Evolutionary conservation across 2,888 invertebrate species (phyloP).

Genomic region (Lepidocyrtoides sp.): DNA sequence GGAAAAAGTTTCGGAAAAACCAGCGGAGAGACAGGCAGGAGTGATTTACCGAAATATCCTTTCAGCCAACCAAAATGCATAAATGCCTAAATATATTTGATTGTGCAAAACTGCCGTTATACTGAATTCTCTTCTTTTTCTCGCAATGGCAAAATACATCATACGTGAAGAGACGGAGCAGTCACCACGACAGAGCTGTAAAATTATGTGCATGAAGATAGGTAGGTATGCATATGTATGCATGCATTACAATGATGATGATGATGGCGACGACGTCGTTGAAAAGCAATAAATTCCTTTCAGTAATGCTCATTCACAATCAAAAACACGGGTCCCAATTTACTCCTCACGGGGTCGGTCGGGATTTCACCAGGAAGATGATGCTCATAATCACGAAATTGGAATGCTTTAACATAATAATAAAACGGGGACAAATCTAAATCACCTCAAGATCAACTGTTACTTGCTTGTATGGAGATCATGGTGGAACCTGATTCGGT

Average conservation of each 20-base stretch:
- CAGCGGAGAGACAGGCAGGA: conserved; percentile 34
- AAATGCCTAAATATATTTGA: conserved; percentile 1
- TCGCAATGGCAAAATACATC: conserved; percentile 41
- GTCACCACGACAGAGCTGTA: conserved; percentile 33
- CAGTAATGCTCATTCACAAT: conserved; percentile 34
- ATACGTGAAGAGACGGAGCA: background rate
- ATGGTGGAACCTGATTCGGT: conserved; percentile 37
- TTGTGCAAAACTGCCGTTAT: conserved; percentile 60
- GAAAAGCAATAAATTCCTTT: conserved; percentile 60
- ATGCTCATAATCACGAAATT: conserved; percentile 34
- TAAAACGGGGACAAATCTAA: conserved; percentile 45
- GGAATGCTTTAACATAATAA: conserved; percentile 47
- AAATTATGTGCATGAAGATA: background rate
- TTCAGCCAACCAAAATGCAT: conserved; percentile 12
- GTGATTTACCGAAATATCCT: conserved; percentile 64
- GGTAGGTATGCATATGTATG: no score
- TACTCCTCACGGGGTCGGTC: conserved; percentile 14
- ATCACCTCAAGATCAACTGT: conserved; percentile 3
- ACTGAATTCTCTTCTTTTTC: conserved; percentile 43
- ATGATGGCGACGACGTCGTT: conserved; percentile 43
- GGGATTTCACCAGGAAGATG: conserved; percentile 47
- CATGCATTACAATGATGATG: background rate
- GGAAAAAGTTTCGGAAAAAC: conserved; percentile 55
- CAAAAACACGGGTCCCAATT: conserved; percentile 38
- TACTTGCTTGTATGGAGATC: background rate